phyloP scores from a whole-genome alignment of 2,113 vertebrate genomes.

The Proteles cristata region DNA sequence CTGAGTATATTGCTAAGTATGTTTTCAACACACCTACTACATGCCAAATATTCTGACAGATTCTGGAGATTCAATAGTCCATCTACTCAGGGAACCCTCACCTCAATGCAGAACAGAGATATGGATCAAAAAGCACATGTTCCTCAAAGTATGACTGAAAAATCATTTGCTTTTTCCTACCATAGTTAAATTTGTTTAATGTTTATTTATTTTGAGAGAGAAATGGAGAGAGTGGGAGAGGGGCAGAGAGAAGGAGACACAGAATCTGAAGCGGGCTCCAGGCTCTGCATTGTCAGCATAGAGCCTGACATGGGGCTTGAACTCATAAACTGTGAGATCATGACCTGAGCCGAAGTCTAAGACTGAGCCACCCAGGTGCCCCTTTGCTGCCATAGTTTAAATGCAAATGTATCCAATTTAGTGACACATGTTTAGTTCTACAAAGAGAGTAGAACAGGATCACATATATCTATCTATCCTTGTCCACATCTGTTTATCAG shows the following conservation, averaged over 20 bases:
- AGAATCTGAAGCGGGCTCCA: too few relatives aligned
- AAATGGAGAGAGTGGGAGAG: too few relatives aligned
- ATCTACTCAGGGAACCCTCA: background rate
- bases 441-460: background rate
- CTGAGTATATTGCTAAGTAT: background rate
- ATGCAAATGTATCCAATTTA: background rate
- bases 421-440: background rate
- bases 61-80: background rate
- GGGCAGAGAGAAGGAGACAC: too few relatives aligned
- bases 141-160: constrained; percentile 35
- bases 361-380: too few relatives aligned
- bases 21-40: background rate
- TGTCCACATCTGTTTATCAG: background rate
- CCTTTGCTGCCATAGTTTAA: background rate
- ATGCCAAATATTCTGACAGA: background rate
- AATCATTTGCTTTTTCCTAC: background rate
- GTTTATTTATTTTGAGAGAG: too few relatives aligned
- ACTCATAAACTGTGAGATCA: too few relatives aligned
- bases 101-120: constrained; percentile 10
- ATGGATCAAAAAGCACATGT: background rate
- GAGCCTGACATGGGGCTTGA: too few relatives aligned
- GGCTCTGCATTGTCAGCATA: too few relatives aligned
- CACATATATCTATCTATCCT: background rate
- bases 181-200: background rate
- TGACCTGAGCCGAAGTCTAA: too few relatives aligned